Evolutionary conservation across 1,140 invertebrate species (phyloP).

Genomic region (Chironomus tepperi): DNA sequence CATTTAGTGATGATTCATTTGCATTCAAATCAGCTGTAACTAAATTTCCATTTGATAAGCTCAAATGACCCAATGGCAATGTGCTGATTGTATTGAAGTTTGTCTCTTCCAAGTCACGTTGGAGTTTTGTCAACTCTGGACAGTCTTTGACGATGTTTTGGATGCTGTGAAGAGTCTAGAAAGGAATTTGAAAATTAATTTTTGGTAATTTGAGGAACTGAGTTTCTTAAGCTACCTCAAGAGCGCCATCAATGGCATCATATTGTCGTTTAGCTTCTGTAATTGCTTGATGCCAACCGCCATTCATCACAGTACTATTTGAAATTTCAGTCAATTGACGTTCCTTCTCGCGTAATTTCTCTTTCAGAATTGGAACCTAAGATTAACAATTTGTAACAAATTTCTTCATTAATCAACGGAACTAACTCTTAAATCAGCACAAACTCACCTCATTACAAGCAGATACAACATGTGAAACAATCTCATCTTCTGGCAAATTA

Average conservation of each 20-base stretch:
- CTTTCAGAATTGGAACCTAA: conserved; percentile 34
- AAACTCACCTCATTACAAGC: conserved; percentile 35
- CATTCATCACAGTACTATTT: conserved; percentile 33
- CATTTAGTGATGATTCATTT: neutral
- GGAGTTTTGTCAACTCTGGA: conserved; percentile 38
- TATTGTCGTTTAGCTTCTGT: conserved; percentile 42
- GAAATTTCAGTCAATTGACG: conserved; percentile 37
- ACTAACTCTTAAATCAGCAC: neutral
- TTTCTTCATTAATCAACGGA: conserved; percentile 6
- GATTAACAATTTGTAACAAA: neutral
- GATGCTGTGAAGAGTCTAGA: conserved; percentile 40
- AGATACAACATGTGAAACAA: conserved; percentile 34
- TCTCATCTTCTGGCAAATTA: conserved; percentile 34
- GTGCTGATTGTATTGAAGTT: conserved; percentile 40
- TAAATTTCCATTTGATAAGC: neutral
- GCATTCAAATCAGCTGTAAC: conserved; percentile 24
- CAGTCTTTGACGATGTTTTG: conserved; percentile 40
- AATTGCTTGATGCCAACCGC: conserved; percentile 37
- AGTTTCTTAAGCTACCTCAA: conserved; percentile 36
- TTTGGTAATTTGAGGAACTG: neutral
- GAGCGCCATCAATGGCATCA: conserved; percentile 41
- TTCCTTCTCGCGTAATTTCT: conserved; percentile 38
- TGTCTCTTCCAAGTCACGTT: conserved; percentile 40
- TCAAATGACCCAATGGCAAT: conserved; percentile 24
- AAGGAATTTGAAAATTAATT: conserved; percentile 16